Evolutionary conservation across 2,113 vertebrate species (phyloP).

Genomic region (Rhea pennata): DNA sequence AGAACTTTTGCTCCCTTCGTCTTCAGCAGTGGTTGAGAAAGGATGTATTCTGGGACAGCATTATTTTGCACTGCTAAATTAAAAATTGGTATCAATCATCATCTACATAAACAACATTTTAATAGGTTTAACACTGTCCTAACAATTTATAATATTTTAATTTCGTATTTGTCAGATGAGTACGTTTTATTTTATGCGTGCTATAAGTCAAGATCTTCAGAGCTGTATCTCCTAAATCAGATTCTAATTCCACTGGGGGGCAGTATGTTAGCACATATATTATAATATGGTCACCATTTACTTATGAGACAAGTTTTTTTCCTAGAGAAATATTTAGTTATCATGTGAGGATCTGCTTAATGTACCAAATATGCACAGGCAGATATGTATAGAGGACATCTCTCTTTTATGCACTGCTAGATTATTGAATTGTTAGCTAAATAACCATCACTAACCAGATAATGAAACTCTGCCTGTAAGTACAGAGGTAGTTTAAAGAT

Average conservation of each 20-base stretch:
- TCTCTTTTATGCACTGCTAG: not conserved
- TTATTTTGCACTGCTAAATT: not conserved
- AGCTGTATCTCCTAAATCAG: not conserved
- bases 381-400: not conserved
- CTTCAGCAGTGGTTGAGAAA: not conserved
- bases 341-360: not conserved
- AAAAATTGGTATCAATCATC: rapidly evolving
- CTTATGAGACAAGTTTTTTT: not conserved
- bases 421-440: not conserved
- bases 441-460: not conserved
- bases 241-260: conserved; percentile 6
- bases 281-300: not conserved
- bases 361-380: not conserved
- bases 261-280: conserved; percentile 30
- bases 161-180: not conserved
- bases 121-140: not conserved
- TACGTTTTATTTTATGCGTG: not conserved
- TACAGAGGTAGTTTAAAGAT: conserved; percentile 45
- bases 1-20: not conserved
- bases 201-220: not conserved
- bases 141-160: not conserved
- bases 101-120: not conserved
- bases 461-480: not conserved
- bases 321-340: not conserved
- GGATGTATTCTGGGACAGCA: not conserved